phyloP scores from a whole-genome alignment of 1,140 invertebrate species.

The Pseudomyrmex sp. region DNA sequence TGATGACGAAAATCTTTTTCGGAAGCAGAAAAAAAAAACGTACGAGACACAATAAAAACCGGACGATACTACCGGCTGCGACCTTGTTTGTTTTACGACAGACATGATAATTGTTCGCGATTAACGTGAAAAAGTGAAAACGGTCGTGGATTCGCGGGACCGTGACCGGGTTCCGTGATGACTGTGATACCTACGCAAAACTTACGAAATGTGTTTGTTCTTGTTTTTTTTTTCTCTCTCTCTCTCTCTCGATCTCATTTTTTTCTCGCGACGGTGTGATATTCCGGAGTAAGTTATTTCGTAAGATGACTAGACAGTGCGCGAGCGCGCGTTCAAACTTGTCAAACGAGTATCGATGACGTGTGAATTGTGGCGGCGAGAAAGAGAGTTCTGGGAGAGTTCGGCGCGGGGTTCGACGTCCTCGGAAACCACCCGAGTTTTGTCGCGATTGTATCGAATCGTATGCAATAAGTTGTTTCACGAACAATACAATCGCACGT shows the following conservation, averaged over 20 bases:
- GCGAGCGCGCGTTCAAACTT: background rate
- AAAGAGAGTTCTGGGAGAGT: background rate
- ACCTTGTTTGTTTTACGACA: slow-evolving; percentile 2
- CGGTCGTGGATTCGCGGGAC: slow-evolving; percentile 61
- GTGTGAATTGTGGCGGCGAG: slow-evolving; percentile 2
- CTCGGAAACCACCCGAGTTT: background rate
- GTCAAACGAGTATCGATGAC: slow-evolving; percentile 48
- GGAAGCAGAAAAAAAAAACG: background rate
- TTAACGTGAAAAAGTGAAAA: slow-evolving; percentile 79
- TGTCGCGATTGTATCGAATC: background rate
- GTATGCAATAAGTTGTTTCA: background rate
- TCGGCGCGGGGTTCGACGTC: background rate
- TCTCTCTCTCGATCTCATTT: background rate
- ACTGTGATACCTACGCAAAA: slow-evolving; percentile 39
- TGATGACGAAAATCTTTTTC: background rate
- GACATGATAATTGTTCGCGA: slow-evolving; percentile 76
- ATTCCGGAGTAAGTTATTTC: slow-evolving; percentile 45
- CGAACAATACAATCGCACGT: too few relatives aligned
- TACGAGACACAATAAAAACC: too few relatives aligned
- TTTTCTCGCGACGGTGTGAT: background rate
- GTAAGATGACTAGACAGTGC: slow-evolving; percentile 1
- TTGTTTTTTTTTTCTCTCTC: too few relatives aligned
- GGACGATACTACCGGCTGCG: background rate
- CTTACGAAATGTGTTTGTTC: slow-evolving; percentile 49
- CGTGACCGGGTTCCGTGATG: slow-evolving; percentile 75